phyloP scores from a whole-genome alignment of 2,888 invertebrate genomes.

The Melanotus villosus region DNA sequence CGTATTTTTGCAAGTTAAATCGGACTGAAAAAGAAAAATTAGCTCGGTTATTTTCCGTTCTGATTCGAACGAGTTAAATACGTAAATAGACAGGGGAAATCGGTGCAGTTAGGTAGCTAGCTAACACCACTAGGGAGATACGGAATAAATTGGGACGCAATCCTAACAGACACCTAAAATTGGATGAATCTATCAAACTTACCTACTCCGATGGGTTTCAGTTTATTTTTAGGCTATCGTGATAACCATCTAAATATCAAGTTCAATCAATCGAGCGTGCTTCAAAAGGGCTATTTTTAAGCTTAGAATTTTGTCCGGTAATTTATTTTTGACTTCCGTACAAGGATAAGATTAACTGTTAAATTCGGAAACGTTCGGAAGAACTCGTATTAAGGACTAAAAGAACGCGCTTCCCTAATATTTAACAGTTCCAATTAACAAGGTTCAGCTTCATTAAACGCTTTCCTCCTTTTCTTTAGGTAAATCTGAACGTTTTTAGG shows the following conservation, averaged over 20 bases:
- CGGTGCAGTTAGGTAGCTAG: not conserved
- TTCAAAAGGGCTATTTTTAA: too few relatives aligned
- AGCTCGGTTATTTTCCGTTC: not conserved
- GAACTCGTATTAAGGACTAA: too few relatives aligned
- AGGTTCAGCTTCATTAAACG: too few relatives aligned
- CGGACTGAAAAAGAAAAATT: slow-evolving; percentile 75
- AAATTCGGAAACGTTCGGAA: too few relatives aligned
- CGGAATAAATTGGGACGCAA: not conserved
- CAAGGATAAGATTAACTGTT: too few relatives aligned
- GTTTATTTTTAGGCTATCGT: slow-evolving; percentile 11
- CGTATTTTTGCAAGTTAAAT: slow-evolving; percentile 92
- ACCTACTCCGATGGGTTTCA: not conserved
- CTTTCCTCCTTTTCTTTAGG: too few relatives aligned
- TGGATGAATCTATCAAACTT: slow-evolving; percentile 6
- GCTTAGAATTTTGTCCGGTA: too few relatives aligned
- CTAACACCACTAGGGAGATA: not conserved
- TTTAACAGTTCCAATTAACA: too few relatives aligned
- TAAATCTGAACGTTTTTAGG: too few relatives aligned
- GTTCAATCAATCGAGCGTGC: not conserved
- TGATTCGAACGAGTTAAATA: not conserved
- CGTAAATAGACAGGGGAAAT: not conserved
- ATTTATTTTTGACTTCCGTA: too few relatives aligned
- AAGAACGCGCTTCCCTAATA: too few relatives aligned
- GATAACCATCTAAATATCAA: not conserved
- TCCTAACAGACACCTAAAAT: slow-evolving; percentile 7